Base-by-base conservation (phyloP, 2,113 vertebrate genomes). In the Lampris incognitus region DNA sequence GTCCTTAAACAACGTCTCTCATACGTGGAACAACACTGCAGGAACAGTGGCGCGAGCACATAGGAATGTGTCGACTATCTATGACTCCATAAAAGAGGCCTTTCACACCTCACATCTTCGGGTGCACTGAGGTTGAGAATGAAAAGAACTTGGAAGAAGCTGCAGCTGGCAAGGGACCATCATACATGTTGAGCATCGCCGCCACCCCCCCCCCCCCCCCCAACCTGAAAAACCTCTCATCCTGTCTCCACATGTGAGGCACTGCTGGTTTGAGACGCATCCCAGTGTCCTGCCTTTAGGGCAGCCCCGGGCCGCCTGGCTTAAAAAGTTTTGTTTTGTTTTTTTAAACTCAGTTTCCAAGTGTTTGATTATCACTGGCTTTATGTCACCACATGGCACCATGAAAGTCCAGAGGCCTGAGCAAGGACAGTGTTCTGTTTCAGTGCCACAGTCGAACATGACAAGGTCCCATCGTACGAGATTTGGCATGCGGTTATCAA, bases 301-400 rank as follows among this genome's bases (percentile, higher is more conserved):
- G 77, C 70, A 76, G 80, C 69, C 72, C 58, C 46, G 42, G 69
- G 81, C 71, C 4, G 1, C 9, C 46, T 41, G 2, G 52, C 78
- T 82, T 72, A 78, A 85, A 79, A 79, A 70, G 48, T 74, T 85
- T 72, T 54, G 24, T 24, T 24, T 24, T 24, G 24, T 24, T 24
- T 24, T 24, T n/a, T n/a, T n/a, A n/a, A 24, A 66, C 66, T 63
- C 39, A 51, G 69, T 76, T 81, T 81, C 72, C 49, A 81, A 58
- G 38, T 2, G 68, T 68, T 81, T 68, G 64, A 72, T 55, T 65
- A 76, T 63, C 74, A 60, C 79, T 80, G 65, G 71, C 74, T 58
- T 68, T 24, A 72, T 10, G 24, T 52, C 39, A 61, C 62, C 49
- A 3, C 51, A 24, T 73, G 81, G 51, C 50, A 9, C 24, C 81